These are phyloP conservation scores for Heliothis virescens DNA, from an alignment of 1,140 invertebrate genomes.

Conservation along the genomic window DNA sequence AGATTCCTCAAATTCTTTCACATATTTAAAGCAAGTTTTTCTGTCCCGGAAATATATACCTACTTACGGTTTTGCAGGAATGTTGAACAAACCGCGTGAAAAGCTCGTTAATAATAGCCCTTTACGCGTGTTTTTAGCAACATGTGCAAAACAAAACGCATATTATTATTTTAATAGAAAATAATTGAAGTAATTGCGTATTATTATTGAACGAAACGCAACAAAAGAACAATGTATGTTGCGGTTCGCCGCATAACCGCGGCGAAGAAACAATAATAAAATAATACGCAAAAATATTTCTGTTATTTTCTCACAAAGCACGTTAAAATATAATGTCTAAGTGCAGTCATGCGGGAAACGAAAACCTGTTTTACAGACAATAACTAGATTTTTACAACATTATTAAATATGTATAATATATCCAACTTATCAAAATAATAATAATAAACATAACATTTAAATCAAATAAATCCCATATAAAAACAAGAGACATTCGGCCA, in stretches of 20 bases:
- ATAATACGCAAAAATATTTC: slow-evolving; percentile 8
- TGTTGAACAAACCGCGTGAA: too few relatives aligned
- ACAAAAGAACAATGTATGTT: slow-evolving; percentile 14
- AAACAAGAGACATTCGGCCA: slow-evolving; percentile 54
- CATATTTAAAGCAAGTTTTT: too few relatives aligned
- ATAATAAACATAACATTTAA: too few relatives aligned
- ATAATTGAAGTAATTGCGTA: slow-evolving; percentile 10
- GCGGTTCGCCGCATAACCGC: slow-evolving; percentile 3
- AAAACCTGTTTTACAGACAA: not conserved
- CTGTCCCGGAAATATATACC: too few relatives aligned
- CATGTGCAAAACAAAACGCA: not conserved
- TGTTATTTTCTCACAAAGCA: slow-evolving; percentile 6
- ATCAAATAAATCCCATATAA: slow-evolving; percentile 15
- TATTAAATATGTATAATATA: too few relatives aligned
- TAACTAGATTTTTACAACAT: too few relatives aligned
- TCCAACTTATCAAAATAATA: too few relatives aligned
- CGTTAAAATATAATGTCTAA: slow-evolving; percentile 1
- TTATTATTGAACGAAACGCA: slow-evolving; percentile 8
- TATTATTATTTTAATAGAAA: not conserved
- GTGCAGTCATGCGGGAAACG: not conserved
- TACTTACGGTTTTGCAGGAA: too few relatives aligned
- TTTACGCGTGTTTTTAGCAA: not conserved
- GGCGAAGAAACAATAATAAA: not conserved
- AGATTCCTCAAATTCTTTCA: too few relatives aligned
- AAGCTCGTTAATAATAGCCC: not conserved